Base-by-base conservation (phyloP, 1,140 invertebrate species). In the Protaetia brevitarsis region DNA sequence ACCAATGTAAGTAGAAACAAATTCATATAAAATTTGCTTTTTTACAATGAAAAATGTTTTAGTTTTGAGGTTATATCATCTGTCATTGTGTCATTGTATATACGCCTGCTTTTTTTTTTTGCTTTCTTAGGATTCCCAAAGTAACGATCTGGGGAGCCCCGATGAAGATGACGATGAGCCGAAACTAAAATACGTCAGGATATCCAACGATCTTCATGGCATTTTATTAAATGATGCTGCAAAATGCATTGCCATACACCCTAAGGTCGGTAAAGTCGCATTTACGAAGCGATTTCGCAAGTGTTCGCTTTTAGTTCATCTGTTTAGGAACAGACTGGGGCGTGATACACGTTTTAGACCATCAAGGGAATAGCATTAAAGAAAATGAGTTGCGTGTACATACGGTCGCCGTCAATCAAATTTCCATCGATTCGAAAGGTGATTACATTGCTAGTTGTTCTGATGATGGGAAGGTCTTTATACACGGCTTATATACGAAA, bases 391-490 rank as follows among this genome's bases (percentile, higher is more conserved):
- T 94, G 67, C 84, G 86, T 65, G 85, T 89, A 45, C 96, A 98
- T 74, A 86, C 91, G 10, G 89, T 95, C 5, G 89, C 92, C 34
- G 92, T 98, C 0, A 98, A 97, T 82, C 90, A 94, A 75, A 95
- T 99, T 67, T 95, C 93, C 64, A 94, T 98, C 67, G 96, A 98
- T 78, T 78, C 85, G 28, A 94, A 89, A 76, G 96, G 96, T 21
- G 94, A 97, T 73, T 92, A 89, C 74, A 88, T 97, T 57, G 84
- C 90, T n/a, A 95, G 93, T 51, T 98, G 96, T 79, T 96, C 95
- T 0, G 94, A 97, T 79, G 96, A 98, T 82, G 94, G 95, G 51
- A 92, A 90, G 78, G 91, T 96, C 6, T 76, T 74, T 64, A 78
- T 82, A 34, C 87, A 89, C 75, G 94, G 93, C 5, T 80, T 97